Percentiles rank a stretch among this genome's conserved stretches.
phyloP scores from a whole-genome alignment of 2,797 vertebrate species.

The Myotis myotis region DNA sequence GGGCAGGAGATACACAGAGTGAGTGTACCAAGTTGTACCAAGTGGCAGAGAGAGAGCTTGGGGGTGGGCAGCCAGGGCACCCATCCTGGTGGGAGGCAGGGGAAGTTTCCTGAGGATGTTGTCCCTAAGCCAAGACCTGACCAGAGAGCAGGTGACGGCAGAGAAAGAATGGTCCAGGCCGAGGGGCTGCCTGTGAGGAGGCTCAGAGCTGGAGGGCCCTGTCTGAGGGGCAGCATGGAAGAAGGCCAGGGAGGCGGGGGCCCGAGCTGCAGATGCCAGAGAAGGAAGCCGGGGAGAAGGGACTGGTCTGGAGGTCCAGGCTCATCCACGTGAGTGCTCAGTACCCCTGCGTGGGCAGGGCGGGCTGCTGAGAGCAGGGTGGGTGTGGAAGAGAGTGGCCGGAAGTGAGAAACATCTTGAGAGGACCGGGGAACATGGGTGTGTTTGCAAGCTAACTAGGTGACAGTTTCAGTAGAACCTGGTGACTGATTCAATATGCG shows the following conservation, averaged over 20 bases:
- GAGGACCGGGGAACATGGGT: neutral
- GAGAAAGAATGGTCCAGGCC: neutral
- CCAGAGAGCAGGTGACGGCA: neutral
- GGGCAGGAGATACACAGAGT: neutral
- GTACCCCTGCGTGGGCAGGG: neutral
- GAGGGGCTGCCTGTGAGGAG: neutral
- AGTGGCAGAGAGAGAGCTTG: neutral
- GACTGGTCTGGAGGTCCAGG: neutral
- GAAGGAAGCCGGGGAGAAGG: neutral
- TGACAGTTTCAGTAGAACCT: neutral
- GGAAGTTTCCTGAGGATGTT: neutral
- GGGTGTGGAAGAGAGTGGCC: neutral
- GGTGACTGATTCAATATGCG: neutral
- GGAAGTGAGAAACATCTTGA: neutral
- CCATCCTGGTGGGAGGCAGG: neutral
- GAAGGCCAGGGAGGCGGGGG: neutral
- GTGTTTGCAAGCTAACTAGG: neutral
- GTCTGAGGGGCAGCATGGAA: accelerated
- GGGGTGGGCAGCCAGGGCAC: neutral
- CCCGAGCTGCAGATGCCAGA: neutral
- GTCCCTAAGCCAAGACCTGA: neutral
- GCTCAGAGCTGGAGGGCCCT: neutral
- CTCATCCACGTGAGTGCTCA: accelerated
- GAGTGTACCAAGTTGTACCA: neutral
- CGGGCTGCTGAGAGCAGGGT: neutral